phyloP scores from a whole-genome alignment of 2,113 vertebrate species.

The Sylvietta virens region DNA sequence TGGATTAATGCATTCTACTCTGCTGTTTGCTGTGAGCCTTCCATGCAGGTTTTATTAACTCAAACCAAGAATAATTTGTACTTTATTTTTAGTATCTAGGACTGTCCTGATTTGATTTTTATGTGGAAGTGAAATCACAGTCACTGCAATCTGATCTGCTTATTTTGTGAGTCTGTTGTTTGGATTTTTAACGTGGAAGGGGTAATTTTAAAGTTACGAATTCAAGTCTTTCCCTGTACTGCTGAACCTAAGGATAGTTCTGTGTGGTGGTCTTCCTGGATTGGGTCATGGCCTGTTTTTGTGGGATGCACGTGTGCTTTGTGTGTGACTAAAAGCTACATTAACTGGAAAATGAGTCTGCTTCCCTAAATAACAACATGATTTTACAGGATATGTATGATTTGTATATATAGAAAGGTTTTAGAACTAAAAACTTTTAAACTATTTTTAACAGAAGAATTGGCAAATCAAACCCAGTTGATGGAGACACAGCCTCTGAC shows the following conservation, averaged over 20 bases:
- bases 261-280: neutral
- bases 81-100: neutral
- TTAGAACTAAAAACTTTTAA: neutral
- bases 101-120: neutral
- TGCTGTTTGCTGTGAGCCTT: neutral
- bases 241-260: neutral
- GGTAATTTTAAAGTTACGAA: neutral
- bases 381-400: fast-evolving
- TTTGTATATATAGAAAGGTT: neutral
- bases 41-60: neutral
- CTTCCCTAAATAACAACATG: neutral
- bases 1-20: neutral
- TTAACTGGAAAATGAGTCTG: neutral
- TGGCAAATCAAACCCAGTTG: neutral
- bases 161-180: neutral
- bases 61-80: neutral
- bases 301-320: fast-evolving
- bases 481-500: neutral
- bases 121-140: neutral
- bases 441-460: neutral
- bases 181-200: neutral
- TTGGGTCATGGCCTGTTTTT: neutral
- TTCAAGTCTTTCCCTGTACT: neutral
- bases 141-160: neutral
- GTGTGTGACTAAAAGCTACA: neutral